Conservation (phyloP, 2,888 invertebrate genomes). For the Drosophila greeni region DNA sequence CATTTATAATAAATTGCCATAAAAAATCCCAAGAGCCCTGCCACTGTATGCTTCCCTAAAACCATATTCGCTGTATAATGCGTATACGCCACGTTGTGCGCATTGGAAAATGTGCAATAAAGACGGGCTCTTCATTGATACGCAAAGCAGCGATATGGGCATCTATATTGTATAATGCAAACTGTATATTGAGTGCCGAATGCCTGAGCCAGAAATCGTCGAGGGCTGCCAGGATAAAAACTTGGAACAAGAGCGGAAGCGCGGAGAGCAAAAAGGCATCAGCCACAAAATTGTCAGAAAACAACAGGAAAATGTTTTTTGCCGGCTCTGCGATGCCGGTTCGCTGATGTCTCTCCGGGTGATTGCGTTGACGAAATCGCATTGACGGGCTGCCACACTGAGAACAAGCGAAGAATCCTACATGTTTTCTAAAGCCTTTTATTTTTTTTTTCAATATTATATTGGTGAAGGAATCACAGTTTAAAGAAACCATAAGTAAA, state of each 20-base stretch:
- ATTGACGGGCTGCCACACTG: slow-evolving; percentile 51
- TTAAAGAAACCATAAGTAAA: too few relatives aligned
- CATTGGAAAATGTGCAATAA: slow-evolving; percentile 65
- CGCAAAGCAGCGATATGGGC: slow-evolving; percentile 61
- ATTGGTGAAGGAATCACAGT: background rate
- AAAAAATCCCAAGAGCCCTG: slow-evolving; percentile 4
- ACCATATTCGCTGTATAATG: slow-evolving; percentile 33
- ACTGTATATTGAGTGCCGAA: slow-evolving; percentile 38
- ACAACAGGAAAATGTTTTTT: slow-evolving; percentile 35
- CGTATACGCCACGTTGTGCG: slow-evolving; percentile 45
- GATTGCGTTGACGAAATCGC: slow-evolving; percentile 66
- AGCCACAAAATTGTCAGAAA: slow-evolving; percentile 38
- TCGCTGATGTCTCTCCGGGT: slow-evolving; percentile 40
- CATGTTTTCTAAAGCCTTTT: background rate
- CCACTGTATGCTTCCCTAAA: slow-evolving; percentile 9
- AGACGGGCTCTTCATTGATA: slow-evolving; percentile 66
- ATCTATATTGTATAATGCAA: slow-evolving; percentile 41
- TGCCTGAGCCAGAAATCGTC: slow-evolving; percentile 22
- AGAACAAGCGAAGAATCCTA: background rate
- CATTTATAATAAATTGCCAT: slow-evolving; percentile 11
- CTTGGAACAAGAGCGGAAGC: background rate
- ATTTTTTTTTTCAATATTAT: background rate
- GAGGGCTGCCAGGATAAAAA: slow-evolving; percentile 3
- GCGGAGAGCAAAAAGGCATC: slow-evolving; percentile 13
- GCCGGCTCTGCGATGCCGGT: slow-evolving; percentile 21